These are phyloP conservation scores for Lucilia sericata DNA, from an alignment of 1,140 invertebrate genomes.

Conservation along the genomic window DNA sequence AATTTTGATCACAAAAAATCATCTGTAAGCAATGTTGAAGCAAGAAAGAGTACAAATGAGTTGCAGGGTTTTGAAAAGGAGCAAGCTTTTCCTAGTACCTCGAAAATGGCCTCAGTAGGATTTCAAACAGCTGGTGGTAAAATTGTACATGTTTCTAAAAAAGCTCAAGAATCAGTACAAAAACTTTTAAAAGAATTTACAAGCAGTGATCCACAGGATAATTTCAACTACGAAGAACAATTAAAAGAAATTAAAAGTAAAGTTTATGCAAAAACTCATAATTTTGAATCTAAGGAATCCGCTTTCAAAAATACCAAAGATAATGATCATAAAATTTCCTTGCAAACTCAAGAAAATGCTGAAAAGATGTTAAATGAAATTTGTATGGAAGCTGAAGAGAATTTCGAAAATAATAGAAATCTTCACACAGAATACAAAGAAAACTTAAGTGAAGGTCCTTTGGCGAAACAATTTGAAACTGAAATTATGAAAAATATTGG, in stretches of 20 bases:
- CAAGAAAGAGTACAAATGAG: too few species aligned
- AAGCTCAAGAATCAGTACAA: constrained; percentile 25
- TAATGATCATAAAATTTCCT: not conserved
- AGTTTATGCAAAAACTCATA: not conserved
- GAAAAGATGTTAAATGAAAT: not conserved
- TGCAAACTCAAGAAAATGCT: not conserved
- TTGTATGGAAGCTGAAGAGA: not conserved
- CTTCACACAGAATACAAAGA: not conserved
- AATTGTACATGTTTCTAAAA: constrained; percentile 27
- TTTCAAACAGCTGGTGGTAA: constrained; percentile 46
- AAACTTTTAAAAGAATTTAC: constrained; percentile 30
- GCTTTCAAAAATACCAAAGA: too few species aligned
- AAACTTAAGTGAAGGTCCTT: not conserved
- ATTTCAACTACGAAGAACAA: not conserved
- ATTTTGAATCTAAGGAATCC: not conserved
- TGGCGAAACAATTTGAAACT: too few species aligned
- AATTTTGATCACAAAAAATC: too few species aligned
- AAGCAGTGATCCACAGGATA: not conserved
- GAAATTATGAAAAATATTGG: not conserved
- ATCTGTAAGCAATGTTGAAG: too few species aligned
- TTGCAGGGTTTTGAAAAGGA: too few species aligned
- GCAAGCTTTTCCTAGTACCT: not conserved
- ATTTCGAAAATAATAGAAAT: not conserved
- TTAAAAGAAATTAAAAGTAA: constrained; percentile 7
- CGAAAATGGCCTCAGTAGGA: not conserved